Evolutionary conservation across 2,888 invertebrate genomes (phyloP), one percentile per base, ranked within the genome.

Genomic region (Isotomurus palustris): DNA sequence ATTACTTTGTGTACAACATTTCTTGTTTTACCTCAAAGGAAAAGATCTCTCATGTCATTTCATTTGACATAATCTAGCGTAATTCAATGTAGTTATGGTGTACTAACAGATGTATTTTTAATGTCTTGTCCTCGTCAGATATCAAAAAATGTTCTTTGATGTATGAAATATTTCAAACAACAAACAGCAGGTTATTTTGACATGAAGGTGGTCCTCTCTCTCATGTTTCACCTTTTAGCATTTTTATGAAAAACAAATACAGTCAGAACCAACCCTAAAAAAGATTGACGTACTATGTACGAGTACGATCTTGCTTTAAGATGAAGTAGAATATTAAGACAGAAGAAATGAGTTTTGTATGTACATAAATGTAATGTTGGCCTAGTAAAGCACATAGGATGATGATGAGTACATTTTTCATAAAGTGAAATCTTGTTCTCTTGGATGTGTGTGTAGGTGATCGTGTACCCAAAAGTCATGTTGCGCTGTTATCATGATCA

Each of bases 31-130:
- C 17, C 5, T 19, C 19, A 5, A n/a, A n/a, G 28, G 28, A 49
- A 43, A 58, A 44, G 58, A 45, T 49, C 53, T n/a, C n/a, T 50
- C 41, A 58, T 44, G 41, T 52, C 40, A 48, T 47, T 25, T 28
- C 29, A 49, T 58, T 50, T 58, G 58, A 58, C 58, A 53, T 47
- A 53, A 53, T 57, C 25, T 47, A 41, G 25, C 27, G 24, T 41
- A 32, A 6, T 57, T 32, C 22, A 48, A 57, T 53, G 53, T 48
- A 48, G 53, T 41, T 53, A 53, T 48, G n/a, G 36, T 21, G 36
- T 21, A 54, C n/a, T 22, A 10, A 3, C 24, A 12, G 21, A 24
- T 43, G 21, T 43, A 43, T 43, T 8, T 17, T 14, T n/a, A n/a
- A n/a, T 40, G 40, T 17, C 8, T 40, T 40, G 10, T n/a, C n/a